Evolutionary conservation across 2,797 vertebrate genomes (phyloP), one percentile per base, ranked within the genome.

Genomic region (Chromobotia macracanthus): DNA sequence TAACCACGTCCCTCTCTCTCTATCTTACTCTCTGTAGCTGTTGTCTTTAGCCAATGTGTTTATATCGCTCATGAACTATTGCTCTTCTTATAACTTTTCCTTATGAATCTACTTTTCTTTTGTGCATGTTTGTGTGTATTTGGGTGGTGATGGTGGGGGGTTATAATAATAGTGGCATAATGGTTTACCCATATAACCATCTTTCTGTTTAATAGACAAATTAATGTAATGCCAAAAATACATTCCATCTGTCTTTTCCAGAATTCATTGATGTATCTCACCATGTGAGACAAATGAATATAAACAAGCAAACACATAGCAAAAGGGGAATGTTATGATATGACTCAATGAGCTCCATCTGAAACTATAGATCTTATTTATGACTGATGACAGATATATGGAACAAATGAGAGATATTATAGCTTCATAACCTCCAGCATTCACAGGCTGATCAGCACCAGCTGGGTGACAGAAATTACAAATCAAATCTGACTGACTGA

Each of bases 381-480:
- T 60, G 63, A 60, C 63, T 76, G 44, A 77, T 56, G 67, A 71
- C 55, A 28, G 44, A 72, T 51, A 77, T 66, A 76, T 55, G 60
- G 55, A 60, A 48, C 58, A 79, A 67, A 76, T 66, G 38, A n/a
- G 35, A 68, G 63, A 77, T 56, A 60, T 68, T 48, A 50, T 77
- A 71, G 80, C 28, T 31, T 72, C 19, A 46, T 71, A 78, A 80
- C 35, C 46, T 72, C 51, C 80, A 68, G 79, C 67, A 58, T 73
- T 44, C 31, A 35, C 67, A 46, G 68, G 66, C 50, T 74, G 72
- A 83, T 72, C 60, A 53, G 48, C 12, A 65, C 28, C 46, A 44
- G 69, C 72, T 70, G 72, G 56, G 50, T 72, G 69, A 75, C 72
- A 81, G 19, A 83, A 83, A 70, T 73, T 65, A 69, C 64, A 31